A percentile compares a stretch with the other conserved stretches of the same genome.
phyloP scores from a whole-genome alignment of 2,797 vertebrate genomes.

The Etheostoma perlongum region DNA sequence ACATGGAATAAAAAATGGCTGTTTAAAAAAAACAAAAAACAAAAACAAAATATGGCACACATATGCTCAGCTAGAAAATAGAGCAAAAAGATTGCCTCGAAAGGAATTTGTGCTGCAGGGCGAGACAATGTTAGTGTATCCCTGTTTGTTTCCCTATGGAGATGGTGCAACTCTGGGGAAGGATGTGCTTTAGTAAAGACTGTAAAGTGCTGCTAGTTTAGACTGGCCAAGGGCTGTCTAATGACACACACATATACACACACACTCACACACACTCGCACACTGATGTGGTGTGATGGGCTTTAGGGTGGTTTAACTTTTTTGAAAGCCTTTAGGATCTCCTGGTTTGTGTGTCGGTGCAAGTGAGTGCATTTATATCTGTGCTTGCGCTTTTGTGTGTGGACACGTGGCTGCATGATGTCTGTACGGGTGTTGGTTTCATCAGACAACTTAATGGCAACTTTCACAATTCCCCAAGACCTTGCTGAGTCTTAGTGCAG shows the following conservation, averaged over 20 bases:
- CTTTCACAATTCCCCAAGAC: constrained; percentile 56
- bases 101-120: constrained; percentile 62
- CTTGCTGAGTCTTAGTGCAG: constrained; percentile 42
- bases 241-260: constrained; percentile 24
- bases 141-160: constrained; percentile 49
- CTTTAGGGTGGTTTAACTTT: constrained; percentile 47
- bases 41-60: constrained; percentile 8
- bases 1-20: constrained; percentile 4
- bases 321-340: constrained; percentile 38
- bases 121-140: constrained; percentile 48
- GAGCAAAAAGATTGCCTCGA: constrained; percentile 44
- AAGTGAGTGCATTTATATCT: constrained; percentile 29
- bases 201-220: constrained; percentile 38
- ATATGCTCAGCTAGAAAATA: constrained; percentile 47
- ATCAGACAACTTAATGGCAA: constrained; percentile 45
- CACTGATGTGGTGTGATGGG: constrained; percentile 54
- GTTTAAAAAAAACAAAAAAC: neutral
- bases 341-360: constrained; percentile 10
- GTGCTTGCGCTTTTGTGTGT: constrained; percentile 23
- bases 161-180: constrained; percentile 34
- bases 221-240: constrained; percentile 33
- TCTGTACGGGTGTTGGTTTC: constrained; percentile 30
- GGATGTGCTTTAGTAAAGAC: constrained; percentile 37
- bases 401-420: constrained; percentile 11
- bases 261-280: neutral